Conservation (phyloP, 1,140 invertebrate genomes). For the Scaptomyza graminum region DNA sequence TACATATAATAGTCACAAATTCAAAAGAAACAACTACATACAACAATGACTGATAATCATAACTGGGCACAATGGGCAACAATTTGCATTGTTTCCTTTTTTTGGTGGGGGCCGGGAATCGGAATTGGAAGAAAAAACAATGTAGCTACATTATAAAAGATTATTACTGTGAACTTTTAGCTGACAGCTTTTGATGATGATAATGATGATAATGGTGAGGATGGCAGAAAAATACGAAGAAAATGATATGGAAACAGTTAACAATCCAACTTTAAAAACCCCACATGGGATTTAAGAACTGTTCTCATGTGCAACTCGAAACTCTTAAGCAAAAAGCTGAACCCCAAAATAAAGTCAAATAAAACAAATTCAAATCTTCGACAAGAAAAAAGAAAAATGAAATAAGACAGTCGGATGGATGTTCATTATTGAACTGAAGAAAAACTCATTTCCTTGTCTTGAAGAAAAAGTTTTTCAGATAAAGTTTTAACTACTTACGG, state of each 20-base stretch:
- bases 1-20: constrained; percentile 30
- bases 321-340: too few relatives aligned
- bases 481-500: too few relatives aligned
- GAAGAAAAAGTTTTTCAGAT: too few relatives aligned
- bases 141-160: constrained; percentile 49
- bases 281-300: too few relatives aligned
- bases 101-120: not conserved
- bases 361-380: too few relatives aligned
- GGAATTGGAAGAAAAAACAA: constrained; percentile 24
- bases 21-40: constrained; percentile 42
- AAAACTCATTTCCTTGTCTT: too few relatives aligned
- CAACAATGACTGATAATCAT: constrained; percentile 78
- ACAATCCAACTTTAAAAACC: too few relatives aligned
- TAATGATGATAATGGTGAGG: not conserved
- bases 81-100: constrained; percentile 41
- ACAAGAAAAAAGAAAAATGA: too few relatives aligned
- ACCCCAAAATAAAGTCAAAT: too few relatives aligned
- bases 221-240: not conserved
- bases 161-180: constrained; percentile 49
- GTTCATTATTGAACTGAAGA: too few relatives aligned
- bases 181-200: constrained; percentile 19
- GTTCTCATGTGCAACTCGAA: too few relatives aligned
- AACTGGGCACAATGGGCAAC: constrained; percentile 68
- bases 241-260: not conserved
- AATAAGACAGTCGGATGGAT: too few relatives aligned